A percentile compares a stretch with the other conserved stretches of the same genome.
These are phyloP conservation scores for Marcusenius ussheri DNA, from an alignment of 2,113 vertebrate species.

Conservation along the genomic window DNA sequence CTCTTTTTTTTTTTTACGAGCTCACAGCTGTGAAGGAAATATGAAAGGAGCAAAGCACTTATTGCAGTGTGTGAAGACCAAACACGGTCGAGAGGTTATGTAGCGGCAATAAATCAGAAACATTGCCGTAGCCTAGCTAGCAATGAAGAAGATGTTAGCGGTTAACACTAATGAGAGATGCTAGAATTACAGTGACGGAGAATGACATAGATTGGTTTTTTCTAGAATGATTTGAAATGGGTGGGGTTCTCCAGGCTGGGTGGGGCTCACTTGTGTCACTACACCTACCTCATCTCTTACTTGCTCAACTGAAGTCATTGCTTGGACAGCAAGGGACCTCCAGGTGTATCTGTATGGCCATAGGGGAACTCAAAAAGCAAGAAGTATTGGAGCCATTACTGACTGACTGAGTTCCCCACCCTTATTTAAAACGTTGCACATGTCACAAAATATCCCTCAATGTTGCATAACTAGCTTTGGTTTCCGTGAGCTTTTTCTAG, in stretches of 20 bases:
- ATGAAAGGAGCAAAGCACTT: not conserved
- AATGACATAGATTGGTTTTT: not conserved
- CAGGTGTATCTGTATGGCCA: not conserved
- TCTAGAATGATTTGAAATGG: not conserved
- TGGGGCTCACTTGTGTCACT: not conserved
- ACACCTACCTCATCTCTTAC: not conserved
- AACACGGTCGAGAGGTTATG: not conserved
- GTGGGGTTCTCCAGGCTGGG: not conserved
- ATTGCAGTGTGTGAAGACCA: not conserved
- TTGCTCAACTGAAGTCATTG: not conserved
- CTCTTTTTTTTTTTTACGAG: not conserved
- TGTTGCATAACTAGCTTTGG: not conserved
- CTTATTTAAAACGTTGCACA: not conserved
- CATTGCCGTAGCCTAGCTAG: not conserved
- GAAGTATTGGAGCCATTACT: not conserved
- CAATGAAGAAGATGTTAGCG: not conserved
- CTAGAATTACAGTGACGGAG: not conserved
- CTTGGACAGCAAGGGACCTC: not conserved
- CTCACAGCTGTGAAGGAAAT: constrained; percentile 8
- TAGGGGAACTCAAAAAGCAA: not conserved
- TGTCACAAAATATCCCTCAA: not conserved
- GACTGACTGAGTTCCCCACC: not conserved
- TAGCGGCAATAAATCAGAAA: not conserved
- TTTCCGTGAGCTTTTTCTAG: not conserved
- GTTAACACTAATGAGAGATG: not conserved